phyloP scores from a whole-genome alignment of 2,113 vertebrate genomes.

The Psammodynastes pulverulentus region DNA sequence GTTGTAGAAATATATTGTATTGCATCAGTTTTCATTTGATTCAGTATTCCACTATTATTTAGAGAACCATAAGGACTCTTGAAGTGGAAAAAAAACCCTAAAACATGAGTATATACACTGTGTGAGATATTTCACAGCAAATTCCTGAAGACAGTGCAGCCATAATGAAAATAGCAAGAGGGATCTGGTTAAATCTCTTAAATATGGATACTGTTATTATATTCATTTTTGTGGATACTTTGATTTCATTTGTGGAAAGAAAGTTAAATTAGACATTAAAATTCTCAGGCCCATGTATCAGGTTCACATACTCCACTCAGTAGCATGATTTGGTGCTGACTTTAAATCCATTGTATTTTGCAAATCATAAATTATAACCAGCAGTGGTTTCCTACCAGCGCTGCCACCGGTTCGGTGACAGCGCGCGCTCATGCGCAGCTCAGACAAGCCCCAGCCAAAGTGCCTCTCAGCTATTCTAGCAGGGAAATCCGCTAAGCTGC shows the following conservation, averaged over 20 bases:
- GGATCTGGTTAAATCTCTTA: background rate
- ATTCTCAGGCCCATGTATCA: background rate
- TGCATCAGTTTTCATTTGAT: slow-evolving; percentile 2
- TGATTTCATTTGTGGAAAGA: background rate
- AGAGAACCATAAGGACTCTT: slow-evolving; percentile 13
- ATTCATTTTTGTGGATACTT: background rate
- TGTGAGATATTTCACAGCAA: slow-evolving; percentile 23
- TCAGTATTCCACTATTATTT: slow-evolving; percentile 25
- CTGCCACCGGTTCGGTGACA: too few species aligned
- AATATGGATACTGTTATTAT: background rate
- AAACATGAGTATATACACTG: background rate
- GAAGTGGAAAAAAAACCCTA: slow-evolving; percentile 13
- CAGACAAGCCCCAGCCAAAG: too few species aligned
- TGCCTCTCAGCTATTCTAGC: too few species aligned
- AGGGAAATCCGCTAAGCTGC: too few species aligned
- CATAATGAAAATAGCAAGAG: background rate
- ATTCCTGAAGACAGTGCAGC: background rate
- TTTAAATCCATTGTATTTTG: background rate
- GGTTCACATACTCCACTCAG: background rate
- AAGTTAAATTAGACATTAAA: background rate
- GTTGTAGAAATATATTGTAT: background rate
- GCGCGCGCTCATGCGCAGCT: too few species aligned
- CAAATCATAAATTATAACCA: background rate
- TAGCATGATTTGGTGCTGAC: background rate
- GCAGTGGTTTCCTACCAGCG: too few species aligned